A percentile compares a stretch with the other conserved stretches of the same genome.
Conservation (phyloP, 1,140 invertebrate species). For the Araneus ventricosus region DNA sequence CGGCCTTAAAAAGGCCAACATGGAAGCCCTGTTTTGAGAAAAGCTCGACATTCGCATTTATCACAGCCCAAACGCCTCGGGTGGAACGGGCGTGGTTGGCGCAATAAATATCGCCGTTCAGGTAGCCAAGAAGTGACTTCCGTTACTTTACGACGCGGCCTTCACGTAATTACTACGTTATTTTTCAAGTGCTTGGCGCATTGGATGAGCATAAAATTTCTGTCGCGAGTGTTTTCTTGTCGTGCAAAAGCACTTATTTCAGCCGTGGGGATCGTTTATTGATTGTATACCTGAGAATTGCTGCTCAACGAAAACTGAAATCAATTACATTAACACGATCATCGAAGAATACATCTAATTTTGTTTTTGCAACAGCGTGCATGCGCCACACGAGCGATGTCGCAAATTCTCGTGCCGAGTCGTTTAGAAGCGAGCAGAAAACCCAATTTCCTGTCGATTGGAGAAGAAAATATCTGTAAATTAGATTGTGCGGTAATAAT, state of each 20-base stretch:
- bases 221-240: too few relatives aligned
- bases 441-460: too few relatives aligned
- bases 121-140: slow-evolving; percentile 33
- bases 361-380: too few relatives aligned
- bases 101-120: not conserved
- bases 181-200: not conserved
- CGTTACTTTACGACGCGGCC: not conserved
- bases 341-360: too few relatives aligned
- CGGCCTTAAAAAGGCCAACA: too few relatives aligned
- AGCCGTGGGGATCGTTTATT: not conserved
- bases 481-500: too few relatives aligned
- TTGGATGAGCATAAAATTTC: not conserved
- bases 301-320: not conserved
- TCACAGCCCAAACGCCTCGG: not conserved
- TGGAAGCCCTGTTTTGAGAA: not conserved
- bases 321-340: too few relatives aligned
- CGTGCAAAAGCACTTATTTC: not conserved
- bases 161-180: not conserved
- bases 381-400: too few relatives aligned
- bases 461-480: too few relatives aligned
- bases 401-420: too few relatives aligned
- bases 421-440: too few relatives aligned
- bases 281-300: not conserved
- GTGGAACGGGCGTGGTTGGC: not conserved
- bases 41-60: not conserved